Percentiles rank a stretch among this genome's conserved stretches.
Evolutionary conservation across 2,113 vertebrate species (phyloP).

Genomic region (Scomber colias): DNA sequence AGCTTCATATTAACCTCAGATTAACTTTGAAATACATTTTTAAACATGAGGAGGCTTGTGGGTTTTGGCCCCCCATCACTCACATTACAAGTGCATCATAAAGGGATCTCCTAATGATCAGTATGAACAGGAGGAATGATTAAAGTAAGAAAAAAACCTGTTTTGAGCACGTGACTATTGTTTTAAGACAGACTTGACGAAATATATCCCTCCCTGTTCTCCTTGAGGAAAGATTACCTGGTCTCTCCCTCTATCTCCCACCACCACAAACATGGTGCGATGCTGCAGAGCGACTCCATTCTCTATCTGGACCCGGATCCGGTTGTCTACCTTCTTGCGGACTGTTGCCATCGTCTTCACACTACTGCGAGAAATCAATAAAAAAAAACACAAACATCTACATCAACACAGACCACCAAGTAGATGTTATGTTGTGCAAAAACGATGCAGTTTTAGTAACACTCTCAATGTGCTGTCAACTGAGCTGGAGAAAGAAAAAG

Average conservation of each 20-base stretch:
- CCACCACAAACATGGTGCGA: constrained; percentile 92
- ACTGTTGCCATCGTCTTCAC: constrained; percentile 85
- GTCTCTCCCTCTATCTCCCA: constrained; percentile 95
- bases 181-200: no score
- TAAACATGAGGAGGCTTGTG: no score
- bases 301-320: constrained; percentile 97
- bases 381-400: no score
- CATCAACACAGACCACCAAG: not conserved
- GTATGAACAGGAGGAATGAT: no score
- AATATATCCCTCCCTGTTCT: no score
- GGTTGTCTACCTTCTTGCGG: constrained; percentile 96
- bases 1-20: no score
- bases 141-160: no score
- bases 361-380: not conserved
- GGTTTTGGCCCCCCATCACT: no score
- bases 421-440: not conserved
- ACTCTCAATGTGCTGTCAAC: not conserved
- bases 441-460: not conserved
- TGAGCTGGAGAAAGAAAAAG: not conserved
- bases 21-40: no score
- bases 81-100: no score
- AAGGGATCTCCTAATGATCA: no score
- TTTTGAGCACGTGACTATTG: no score
- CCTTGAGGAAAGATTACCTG: constrained; percentile 84
- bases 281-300: constrained; percentile 92